Conservation (phyloP, 1,140 invertebrate species). For the Cherax quadricarinatus region DNA sequence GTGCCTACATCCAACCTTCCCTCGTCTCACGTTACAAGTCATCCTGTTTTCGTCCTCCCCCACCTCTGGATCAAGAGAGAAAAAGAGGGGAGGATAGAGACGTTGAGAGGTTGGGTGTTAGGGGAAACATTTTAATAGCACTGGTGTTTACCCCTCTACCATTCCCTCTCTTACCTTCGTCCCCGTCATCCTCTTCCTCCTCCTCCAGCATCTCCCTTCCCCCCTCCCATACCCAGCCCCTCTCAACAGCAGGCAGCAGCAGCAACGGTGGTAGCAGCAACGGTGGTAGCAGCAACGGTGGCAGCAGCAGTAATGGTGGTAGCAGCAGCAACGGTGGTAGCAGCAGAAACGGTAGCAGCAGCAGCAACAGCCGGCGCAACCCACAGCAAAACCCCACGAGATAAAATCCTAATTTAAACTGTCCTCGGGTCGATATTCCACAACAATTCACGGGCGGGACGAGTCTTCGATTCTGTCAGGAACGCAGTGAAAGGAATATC, state of each 20-base stretch:
- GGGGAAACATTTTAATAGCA: background rate
- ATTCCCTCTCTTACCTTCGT: background rate
- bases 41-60: background rate
- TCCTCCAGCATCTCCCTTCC: background rate
- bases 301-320: no score
- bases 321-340: no score
- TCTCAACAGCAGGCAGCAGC: background rate
- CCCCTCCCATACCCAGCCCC: no score
- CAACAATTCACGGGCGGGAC: slow-evolving; percentile 8
- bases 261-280: no score
- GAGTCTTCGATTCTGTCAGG: background rate
- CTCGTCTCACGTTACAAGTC: no score
- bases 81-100: background rate
- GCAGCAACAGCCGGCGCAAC: no score
- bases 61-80: background rate
- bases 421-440: slow-evolving; percentile 22
- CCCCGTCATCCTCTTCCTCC: background rate
- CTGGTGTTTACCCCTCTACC: background rate
- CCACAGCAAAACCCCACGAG: background rate
- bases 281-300: no score
- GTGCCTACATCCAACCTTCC: no score
- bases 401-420: slow-evolving; percentile 17
- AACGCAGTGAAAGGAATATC: slow-evolving; percentile 16
- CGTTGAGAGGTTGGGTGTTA: background rate
- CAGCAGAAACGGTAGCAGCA: no score